Evolutionary conservation across 2,113 vertebrate species (phyloP), one percentile per base, ranked within the genome.

Genomic region (Pampusana beccarii): DNA sequence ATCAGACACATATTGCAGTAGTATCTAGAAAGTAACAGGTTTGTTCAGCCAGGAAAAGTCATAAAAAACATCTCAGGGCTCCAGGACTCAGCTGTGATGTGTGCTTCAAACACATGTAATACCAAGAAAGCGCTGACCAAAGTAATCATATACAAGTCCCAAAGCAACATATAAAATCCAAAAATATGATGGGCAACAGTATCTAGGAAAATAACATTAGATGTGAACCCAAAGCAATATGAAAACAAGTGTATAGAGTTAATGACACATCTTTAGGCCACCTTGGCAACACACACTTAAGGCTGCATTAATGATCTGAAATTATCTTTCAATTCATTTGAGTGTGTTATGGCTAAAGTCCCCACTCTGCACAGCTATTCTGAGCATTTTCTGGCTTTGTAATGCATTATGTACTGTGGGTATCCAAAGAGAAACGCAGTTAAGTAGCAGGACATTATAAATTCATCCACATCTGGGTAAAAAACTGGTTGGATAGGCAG

Each of bases 391-490:
- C 24, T 29, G 56, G 33, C 36, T 62, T 66, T 40, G 33, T 20
- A 53, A 34, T 34, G 7, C 7, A 3, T 61, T 51, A 16, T 6
- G 36, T 50, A 53, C 18, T 2, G 0, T 33, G 10, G 8, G 3
- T 88, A 23, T 46, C 34, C 80, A 56, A 74, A 77, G 4, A 66
- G 62, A 46, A 56, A 66, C 23, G 19, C 13, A 23, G 3, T 19
- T 23, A 24, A 29, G 13, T 17, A 64, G 42, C 29, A 54, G 23
- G 19, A 72, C 33, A 28, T 40, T 11, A 48, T 21, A 5, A 40
- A 20, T 31, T 80, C 36, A 57, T 62, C 34, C 7, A 1, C 48
- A 31, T 42, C 50, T 46, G 18, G 17, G 44, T 46, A 46, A 46
- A 46, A 19, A 46, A 46, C 44, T 46, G 44, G 44, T 8, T 46